Evolutionary conservation across 2,888 invertebrate genomes (phyloP), one percentile per base, ranked within the genome.

Genomic region (Luperina nickerlii): DNA sequence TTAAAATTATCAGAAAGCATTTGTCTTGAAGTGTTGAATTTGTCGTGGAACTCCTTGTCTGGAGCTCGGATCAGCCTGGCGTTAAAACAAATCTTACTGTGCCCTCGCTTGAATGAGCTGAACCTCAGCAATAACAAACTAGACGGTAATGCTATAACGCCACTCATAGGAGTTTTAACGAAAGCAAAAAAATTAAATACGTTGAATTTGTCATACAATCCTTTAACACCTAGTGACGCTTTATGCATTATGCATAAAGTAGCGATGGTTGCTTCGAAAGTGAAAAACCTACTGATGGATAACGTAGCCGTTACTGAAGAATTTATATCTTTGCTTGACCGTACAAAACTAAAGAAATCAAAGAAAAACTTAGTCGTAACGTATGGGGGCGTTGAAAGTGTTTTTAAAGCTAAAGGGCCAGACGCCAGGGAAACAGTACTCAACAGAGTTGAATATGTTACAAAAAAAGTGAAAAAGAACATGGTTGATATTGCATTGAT

Each of bases 51-150:
- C 81, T 83, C 92, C 0, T 82, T 96, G 15, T 70, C 83, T 20
- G 93, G 94, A 4, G n/a, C 84, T 18, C 91, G 92, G 4, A 85
- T 93, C 9, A 93, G 92, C 13, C 83, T 57, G 7, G 94, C 90
- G 7, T 85, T 96, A 48, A 92, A 87, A 86, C 82, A 82, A 7
- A 80, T 94, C 13, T 71, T 95, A 62, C 69, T 91, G 11, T 91
- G 92, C 45, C 91, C 93, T 0, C 90, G 88, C 63, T 82, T 96
- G 65, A 88, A 80, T 20, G 62, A 87, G 57, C 85, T 96, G 45
- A 88, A 95, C 80, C 83, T 96, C 2, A 94, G 93, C 78, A 93
- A 95, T 80, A 96, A 96, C 76, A 92, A 87, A 74, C 85, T 96
- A 11, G 79, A 84, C 15, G 92, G 91, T 6, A 91, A 92, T 62